A percentile compares a stretch with the other conserved stretches of the same genome.
Evolutionary conservation across 2,113 vertebrate genomes (phyloP).

Genomic region (Pholis gunnellus): DNA sequence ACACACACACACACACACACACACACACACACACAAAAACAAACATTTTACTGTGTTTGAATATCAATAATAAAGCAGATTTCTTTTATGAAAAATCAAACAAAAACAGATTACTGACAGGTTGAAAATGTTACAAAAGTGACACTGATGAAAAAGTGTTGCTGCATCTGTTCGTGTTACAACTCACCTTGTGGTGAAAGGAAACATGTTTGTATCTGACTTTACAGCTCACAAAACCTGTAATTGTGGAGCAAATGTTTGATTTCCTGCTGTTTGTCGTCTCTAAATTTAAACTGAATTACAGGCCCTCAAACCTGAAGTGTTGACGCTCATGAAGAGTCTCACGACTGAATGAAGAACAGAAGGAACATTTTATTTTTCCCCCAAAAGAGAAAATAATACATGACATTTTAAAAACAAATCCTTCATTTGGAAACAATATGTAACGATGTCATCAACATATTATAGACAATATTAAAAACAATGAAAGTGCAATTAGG

Average conservation of each 20-base stretch:
- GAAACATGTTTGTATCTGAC: background rate
- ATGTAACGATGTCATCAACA: background rate
- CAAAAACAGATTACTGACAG: background rate
- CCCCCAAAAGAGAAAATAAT: conserved; percentile 9
- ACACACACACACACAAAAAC: background rate
- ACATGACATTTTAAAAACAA: conserved; percentile 17
- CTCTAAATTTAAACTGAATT: background rate
- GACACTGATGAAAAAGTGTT: background rate
- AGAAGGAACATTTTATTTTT: conserved; percentile 44
- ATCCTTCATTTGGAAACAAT: conserved; percentile 63
- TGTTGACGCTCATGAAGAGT: background rate
- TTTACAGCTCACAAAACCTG: background rate
- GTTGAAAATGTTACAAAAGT: background rate
- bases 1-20: background rate
- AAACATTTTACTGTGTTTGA: background rate
- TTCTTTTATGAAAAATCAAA: background rate
- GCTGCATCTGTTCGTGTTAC: background rate
- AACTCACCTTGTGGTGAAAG: background rate
- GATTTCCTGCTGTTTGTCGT: background rate
- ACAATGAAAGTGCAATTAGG: conserved; percentile 65
- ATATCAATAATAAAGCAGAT: background rate
- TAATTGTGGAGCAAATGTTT: background rate
- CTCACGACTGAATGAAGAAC: background rate
- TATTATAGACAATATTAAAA: conserved; percentile 22
- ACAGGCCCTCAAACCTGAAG: background rate